These are phyloP conservation scores for Amphimedon queenslandica DNA, from an alignment of 37 sponge, comb jelly and placozoan species.

Conservation along the genomic window DNA sequence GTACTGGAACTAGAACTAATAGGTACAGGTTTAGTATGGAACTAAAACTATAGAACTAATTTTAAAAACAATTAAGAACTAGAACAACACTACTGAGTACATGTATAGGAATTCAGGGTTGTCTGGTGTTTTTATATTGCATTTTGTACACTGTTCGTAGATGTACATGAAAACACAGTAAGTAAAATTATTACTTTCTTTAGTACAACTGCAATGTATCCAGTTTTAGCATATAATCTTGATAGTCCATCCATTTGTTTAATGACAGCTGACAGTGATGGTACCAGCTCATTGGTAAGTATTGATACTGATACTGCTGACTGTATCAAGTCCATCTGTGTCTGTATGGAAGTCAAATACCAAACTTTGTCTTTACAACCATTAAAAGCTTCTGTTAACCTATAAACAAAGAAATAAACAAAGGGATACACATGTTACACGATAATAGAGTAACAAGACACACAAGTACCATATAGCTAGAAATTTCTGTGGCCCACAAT, in stretches of 20 bases:
- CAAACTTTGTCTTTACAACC: conserved; percentile 75
- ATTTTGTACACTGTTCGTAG: too few species aligned
- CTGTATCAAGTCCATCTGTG: conserved; percentile 67
- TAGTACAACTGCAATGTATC: conserved; percentile 78
- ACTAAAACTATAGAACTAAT: too few species aligned
- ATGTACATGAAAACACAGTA: conserved; percentile 13
- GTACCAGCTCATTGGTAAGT: conserved; percentile 28
- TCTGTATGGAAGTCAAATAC: conserved; percentile 64
- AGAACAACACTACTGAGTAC: too few species aligned
- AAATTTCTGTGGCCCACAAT: background rate
- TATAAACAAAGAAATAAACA: conserved; percentile 5
- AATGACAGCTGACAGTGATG: conserved; percentile 17
- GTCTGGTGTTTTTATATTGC: too few species aligned
- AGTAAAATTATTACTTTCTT: conserved; percentile 53
- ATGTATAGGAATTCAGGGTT: too few species aligned
- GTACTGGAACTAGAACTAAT: too few species aligned
- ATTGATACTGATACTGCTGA: conserved; percentile 10
- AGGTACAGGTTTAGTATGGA: too few species aligned
- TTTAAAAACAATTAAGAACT: too few species aligned
- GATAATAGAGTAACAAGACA: background rate
- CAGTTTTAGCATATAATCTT: conserved; percentile 68
- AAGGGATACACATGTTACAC: background rate
- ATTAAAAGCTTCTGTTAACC: conserved; percentile 83
- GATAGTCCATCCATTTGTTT: conserved; percentile 72
- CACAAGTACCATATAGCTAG: background rate